Conservation (phyloP, 2,113 vertebrate species). For the Daphoenositta chrysoptera region DNA sequence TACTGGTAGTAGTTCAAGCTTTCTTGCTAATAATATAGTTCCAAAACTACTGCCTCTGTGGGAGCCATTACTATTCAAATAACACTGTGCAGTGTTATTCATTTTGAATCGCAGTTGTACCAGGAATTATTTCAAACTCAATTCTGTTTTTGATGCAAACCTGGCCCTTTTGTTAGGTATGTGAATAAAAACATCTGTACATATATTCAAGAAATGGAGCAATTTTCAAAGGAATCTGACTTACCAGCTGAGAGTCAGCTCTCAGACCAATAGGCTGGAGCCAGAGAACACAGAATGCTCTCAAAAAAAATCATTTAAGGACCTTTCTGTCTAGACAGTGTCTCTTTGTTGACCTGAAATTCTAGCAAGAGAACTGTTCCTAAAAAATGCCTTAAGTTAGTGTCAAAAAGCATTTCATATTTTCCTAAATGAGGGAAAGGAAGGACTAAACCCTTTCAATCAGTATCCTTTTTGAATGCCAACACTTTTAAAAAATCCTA, state of each 20-base stretch:
- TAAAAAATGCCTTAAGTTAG: not conserved
- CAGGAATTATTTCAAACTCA: conserved; percentile 33
- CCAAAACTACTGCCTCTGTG: conserved; percentile 12
- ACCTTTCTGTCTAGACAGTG: not conserved
- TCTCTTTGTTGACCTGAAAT: not conserved
- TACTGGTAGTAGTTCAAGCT: conserved; percentile 2
- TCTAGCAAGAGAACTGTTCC: not conserved
- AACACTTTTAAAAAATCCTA: not conserved
- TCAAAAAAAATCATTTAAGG: not conserved
- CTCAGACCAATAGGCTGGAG: not conserved
- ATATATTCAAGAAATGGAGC: not conserved
- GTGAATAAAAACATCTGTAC: not conserved
- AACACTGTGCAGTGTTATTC: not conserved
- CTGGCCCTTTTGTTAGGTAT: not conserved
- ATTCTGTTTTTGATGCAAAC: not conserved
- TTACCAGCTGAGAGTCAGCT: not conserved
- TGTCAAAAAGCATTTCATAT: not conserved
- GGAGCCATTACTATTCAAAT: conserved; percentile 30
- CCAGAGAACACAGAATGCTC: not conserved
- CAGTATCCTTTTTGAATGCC: not conserved
- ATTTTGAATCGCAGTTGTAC: not conserved
- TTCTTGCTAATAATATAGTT: conserved; percentile 15
- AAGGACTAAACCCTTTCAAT: not conserved
- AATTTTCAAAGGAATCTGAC: not conserved
- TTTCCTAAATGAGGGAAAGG: not conserved